Evolutionary conservation across 92 coral and sea anemone genomes (phyloP), one percentile per base, ranked within the genome.

Genomic region (Porites lobata): DNA sequence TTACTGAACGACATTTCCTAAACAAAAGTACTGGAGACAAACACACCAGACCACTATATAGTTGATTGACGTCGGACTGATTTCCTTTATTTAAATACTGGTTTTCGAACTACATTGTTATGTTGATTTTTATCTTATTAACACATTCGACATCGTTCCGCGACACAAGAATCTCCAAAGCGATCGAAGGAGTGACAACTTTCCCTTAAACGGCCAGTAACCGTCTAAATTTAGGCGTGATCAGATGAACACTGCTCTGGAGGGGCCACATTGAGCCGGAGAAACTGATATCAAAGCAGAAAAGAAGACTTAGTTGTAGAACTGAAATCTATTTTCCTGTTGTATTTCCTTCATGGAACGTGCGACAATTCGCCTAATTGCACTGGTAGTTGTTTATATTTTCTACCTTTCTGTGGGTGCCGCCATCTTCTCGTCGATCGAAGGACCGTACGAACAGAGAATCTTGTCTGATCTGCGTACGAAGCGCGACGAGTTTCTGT

Each of bases 371-470:
- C 94, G 99, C 14, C 84, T 98, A 43, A 57, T 98, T 32, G 93
- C 92, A 9, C 87, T 94, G 18, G 87, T 94, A 38, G 76, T 92
- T 71, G 94, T 98, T n/a, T 96, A 98, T 47, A 82, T 98, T 2
- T 94, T 91, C 82, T 98, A 98, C 86, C 90, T 98, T 8, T 92
- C 96, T 5, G 96, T 98, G 59, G 99, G 99, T 50, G 96, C 99
- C 6, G 94, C 96, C 68, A 98, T 98, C 65, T 98, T 98, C 83
- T 96, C 99, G 57, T 90, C 99, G n/a, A 94, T 98, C 76, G 99
- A 98, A 83, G 97, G 96, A 21, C 99, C 99, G 66, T 93, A 90
- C 64, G 99, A 98, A 81, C 89, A 91, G 24, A 89, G 96, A 65
- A 92, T 96, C 65, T 75, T 96, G 57, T 82, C 87, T 24, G 92